Percentiles rank a stretch among this genome's conserved stretches.
These are phyloP conservation scores for Nasonia giraulti DNA, from an alignment of 1,140 invertebrate species.

Conservation along the genomic window DNA sequence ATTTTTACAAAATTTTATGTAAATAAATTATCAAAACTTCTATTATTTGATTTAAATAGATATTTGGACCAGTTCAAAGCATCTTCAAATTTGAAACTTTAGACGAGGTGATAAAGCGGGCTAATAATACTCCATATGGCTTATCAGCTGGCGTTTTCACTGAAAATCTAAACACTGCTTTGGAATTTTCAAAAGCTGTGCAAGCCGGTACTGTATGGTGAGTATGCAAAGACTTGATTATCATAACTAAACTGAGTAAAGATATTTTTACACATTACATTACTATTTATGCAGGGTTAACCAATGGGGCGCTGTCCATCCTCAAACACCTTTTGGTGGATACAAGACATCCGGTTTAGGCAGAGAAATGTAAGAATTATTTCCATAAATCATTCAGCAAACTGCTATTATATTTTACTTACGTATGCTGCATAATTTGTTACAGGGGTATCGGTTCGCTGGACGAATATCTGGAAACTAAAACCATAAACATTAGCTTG, in stretches of 20 bases:
- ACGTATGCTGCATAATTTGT: slow-evolving; percentile 49
- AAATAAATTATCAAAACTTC: not conserved
- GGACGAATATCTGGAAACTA: slow-evolving; percentile 82
- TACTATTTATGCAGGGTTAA: slow-evolving; percentile 80
- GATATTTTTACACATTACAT: not conserved
- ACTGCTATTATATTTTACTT: not conserved
- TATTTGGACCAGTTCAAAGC: slow-evolving; percentile 84
- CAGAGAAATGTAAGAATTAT: slow-evolving; percentile 79
- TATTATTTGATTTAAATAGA: slow-evolving; percentile 68
- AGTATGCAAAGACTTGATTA: slow-evolving; percentile 51
- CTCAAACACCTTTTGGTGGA: slow-evolving; percentile 86
- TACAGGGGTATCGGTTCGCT: slow-evolving; percentile 83
- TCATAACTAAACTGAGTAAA: slow-evolving; percentile 28
- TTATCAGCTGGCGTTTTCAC: slow-evolving; percentile 91
- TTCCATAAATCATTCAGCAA: not conserved
- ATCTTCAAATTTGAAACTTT: slow-evolving; percentile 86
- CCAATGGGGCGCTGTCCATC: slow-evolving; percentile 80
- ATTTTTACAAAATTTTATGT: too few species aligned
- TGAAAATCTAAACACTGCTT: slow-evolving; percentile 86
- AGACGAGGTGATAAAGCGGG: slow-evolving; percentile 90
- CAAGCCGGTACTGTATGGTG: slow-evolving; percentile 83
- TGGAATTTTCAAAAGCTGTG: slow-evolving; percentile 83
- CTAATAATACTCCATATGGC: slow-evolving; percentile 91
- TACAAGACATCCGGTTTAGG: slow-evolving; percentile 87
- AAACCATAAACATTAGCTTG: slow-evolving; percentile 80